Evolutionary conservation across 2,113 vertebrate genomes (phyloP), one percentile per base, ranked within the genome.

Genomic region (Hydrolagus affinis): DNA sequence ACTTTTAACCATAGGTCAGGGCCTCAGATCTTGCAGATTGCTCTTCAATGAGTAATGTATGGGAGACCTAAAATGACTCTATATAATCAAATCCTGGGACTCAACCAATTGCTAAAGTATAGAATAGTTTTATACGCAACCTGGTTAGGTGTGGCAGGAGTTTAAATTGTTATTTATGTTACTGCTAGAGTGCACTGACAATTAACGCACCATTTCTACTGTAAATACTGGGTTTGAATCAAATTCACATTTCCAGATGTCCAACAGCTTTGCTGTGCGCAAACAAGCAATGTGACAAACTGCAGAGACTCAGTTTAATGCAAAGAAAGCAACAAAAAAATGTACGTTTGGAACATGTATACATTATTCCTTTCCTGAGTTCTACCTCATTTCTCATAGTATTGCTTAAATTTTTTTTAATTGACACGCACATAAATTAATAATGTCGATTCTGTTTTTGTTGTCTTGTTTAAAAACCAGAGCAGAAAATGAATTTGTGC

Each of bases 161-260:
- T 32, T 83, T 25, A 83, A 66, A 68, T 32, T 32, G 62, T 66
- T 83, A 83, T 68, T 83, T 83, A 83, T 66, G 25, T 83, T 68
- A 83, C 62, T 83, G 78, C 32, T 15, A 64, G 64, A 66, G 25
- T 32, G 62, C 78, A 60, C 60, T 30, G 60, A 32, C 78, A 66
- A 66, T 83, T 83, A 68, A 83, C 62, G n/a, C 78, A 30, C 78
- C 62, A 32, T 64, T 62, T 68, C 30, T 17, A 66, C 78, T 32
- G 78, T 83, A 83, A 83, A 68, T 83, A 83, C 62, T 83, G 28
- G 78, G 62, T 66, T 83, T 28, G 62, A 64, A 62, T 83, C 25
- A 64, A 30, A 66, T 64, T 83, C 78, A 68, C 78, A 32, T 66
- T 66, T 30, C 78, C 78, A 83, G 62, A 28, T 83, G 60, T 66